These are phyloP conservation scores for Vollenhovia emeryi DNA, from an alignment of 1,140 invertebrate species.

Conservation along the genomic window DNA sequence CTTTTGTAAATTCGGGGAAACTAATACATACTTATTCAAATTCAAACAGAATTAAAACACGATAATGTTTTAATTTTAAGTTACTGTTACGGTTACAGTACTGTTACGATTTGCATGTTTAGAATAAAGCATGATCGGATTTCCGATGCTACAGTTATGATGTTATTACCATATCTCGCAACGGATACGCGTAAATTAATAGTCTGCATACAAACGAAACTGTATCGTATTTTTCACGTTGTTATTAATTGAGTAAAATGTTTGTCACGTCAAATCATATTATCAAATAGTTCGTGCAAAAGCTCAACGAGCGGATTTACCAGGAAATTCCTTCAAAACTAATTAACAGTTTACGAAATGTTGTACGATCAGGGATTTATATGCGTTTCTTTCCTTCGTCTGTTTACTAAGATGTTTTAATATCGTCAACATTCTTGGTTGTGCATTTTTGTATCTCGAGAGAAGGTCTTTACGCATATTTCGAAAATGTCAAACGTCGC, in stretches of 20 bases:
- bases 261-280: neutral
- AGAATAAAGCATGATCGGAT: slow-evolving; percentile 16
- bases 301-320: slow-evolving; percentile 1
- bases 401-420: neutral
- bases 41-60: neutral
- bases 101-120: neutral
- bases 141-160: slow-evolving; percentile 22
- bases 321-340: neutral
- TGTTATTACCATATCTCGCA: slow-evolving; percentile 22
- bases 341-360: neutral
- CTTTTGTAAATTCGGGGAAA: neutral
- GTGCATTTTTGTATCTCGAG: neutral
- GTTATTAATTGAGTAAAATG: slow-evolving; percentile 5
- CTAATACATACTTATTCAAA: neutral
- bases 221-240: neutral
- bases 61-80: no score
- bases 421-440: neutral
- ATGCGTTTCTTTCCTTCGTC: neutral
- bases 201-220: neutral
- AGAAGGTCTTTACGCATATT: neutral
- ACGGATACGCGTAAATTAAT: slow-evolving; percentile 13
- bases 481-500: neutral
- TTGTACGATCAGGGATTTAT: neutral
- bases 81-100: no score
- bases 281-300: neutral